These are phyloP conservation scores for Belonocnema kinseyi DNA, from an alignment of 1,140 invertebrate species.

Conservation along the genomic window DNA sequence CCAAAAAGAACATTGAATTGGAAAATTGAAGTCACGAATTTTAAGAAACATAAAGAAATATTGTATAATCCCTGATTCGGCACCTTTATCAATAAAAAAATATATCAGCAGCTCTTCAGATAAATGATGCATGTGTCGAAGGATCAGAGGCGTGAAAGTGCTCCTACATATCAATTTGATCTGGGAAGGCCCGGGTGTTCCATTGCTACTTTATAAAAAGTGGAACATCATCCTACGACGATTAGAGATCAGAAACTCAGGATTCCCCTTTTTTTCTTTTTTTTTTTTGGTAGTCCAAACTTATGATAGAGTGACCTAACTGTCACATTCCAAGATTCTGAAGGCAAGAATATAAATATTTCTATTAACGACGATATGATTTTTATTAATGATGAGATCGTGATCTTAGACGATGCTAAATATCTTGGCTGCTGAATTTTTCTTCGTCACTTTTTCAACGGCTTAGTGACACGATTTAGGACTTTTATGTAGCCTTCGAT, in stretches of 20 bases:
- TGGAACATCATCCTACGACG: slow-evolving; percentile 53
- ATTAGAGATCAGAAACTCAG: slow-evolving; percentile 44
- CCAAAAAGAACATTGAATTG: too few relatives aligned
- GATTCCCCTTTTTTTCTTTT: slow-evolving; percentile 8
- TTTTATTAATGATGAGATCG: slow-evolving; percentile 67
- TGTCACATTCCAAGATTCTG: slow-evolving; percentile 12
- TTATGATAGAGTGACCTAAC: slow-evolving; percentile 15
- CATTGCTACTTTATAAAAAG: slow-evolving; percentile 39
- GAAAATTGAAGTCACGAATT: too few relatives aligned
- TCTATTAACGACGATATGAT: slow-evolving; percentile 65
- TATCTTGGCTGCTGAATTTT: slow-evolving; percentile 45
- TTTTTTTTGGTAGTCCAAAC: not conserved
- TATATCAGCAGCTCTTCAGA: slow-evolving; percentile 12
- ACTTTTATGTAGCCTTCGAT: slow-evolving; percentile 30
- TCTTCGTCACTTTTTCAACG: slow-evolving; percentile 37
- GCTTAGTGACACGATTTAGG: slow-evolving; percentile 6
- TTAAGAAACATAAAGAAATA: too few relatives aligned
- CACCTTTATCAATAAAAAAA: too few relatives aligned
- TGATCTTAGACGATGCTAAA: slow-evolving; percentile 42
- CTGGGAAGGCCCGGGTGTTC: slow-evolving; percentile 55
- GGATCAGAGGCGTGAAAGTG: slow-evolving; percentile 37
- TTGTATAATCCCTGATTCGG: too few relatives aligned
- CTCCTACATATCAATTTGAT: slow-evolving; percentile 59
- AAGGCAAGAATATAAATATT: slow-evolving; percentile 43
- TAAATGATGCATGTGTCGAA: slow-evolving; percentile 48